A percentile compares a stretch with the other conserved stretches of the same genome.
Evolutionary conservation across 2,888 invertebrate genomes (phyloP).

Genomic region (Dryadula phaetusa): DNA sequence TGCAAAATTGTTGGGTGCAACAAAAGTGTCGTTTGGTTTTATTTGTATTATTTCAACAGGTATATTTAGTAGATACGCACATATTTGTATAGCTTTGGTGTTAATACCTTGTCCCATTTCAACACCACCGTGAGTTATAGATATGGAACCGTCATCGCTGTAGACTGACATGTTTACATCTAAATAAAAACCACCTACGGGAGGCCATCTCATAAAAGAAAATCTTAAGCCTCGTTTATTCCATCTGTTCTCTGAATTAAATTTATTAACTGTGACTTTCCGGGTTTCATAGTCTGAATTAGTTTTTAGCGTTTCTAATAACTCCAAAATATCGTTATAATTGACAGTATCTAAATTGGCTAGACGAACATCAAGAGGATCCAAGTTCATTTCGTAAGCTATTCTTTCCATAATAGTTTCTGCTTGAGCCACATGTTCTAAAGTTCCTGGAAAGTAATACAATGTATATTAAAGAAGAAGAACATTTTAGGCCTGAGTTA

Average conservation of each 20-base stretch:
- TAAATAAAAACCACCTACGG: slow-evolving; percentile 55
- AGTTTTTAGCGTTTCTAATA: slow-evolving; percentile 79
- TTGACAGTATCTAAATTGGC: slow-evolving; percentile 70
- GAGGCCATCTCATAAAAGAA: slow-evolving; percentile 85
- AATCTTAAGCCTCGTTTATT: slow-evolving; percentile 87
- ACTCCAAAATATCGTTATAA: slow-evolving; percentile 60
- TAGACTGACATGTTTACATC: slow-evolving; percentile 85
- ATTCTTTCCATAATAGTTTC: slow-evolving; percentile 88
- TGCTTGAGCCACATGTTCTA: slow-evolving; percentile 82
- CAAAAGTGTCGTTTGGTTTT: slow-evolving; percentile 85
- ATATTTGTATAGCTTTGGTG: slow-evolving; percentile 87
- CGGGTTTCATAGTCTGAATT: slow-evolving; percentile 80
- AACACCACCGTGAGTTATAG: slow-evolving; percentile 86
- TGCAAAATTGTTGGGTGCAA: slow-evolving; percentile 85
- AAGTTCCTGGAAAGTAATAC: slow-evolving; percentile 60
- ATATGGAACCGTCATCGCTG: slow-evolving; percentile 86
- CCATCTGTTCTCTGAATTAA: slow-evolving; percentile 88
- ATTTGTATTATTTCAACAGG: slow-evolving; percentile 86
- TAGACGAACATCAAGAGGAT: slow-evolving; percentile 82
- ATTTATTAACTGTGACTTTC: slow-evolving; percentile 73
- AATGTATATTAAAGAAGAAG: not conserved
- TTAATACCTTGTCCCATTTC: slow-evolving; percentile 91
- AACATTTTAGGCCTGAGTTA: too few relatives aligned
- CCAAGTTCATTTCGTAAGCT: slow-evolving; percentile 75
- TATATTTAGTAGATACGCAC: slow-evolving; percentile 86